Conservation (phyloP, 2,888 invertebrate genomes). For the Polydrusus cervinus region DNA sequence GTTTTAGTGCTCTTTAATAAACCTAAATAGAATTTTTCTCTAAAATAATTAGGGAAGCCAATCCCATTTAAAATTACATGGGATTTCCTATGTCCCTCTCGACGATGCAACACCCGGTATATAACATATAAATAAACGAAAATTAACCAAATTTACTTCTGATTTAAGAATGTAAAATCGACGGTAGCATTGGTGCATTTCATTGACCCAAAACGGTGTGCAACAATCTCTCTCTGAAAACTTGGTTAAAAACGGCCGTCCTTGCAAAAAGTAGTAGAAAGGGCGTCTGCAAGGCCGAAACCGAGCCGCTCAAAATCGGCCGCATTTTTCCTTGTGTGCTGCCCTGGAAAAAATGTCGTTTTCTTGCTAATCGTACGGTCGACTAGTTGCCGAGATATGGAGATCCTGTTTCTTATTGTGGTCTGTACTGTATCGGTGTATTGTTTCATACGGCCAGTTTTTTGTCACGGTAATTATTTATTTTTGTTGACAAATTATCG, state of each 20-base stretch:
- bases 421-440: constrained; percentile 2
- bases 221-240: constrained; percentile 28
- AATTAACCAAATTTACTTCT: no score
- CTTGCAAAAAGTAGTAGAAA: constrained; percentile 25
- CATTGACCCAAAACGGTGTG: constrained; percentile 25
- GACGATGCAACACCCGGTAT: no score
- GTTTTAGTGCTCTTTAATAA: no score
- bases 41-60: no score
- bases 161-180: background rate
- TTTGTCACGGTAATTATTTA: background rate
- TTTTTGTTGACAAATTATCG: no score
- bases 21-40: no score
- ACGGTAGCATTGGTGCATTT: constrained; percentile 15
- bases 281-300: constrained; percentile 18
- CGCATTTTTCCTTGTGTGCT: constrained; percentile 22
- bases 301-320: constrained; percentile 18
- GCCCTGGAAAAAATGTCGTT: constrained; percentile 16
- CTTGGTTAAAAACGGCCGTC: constrained; percentile 21
- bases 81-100: no score
- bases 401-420: constrained; percentile 20
- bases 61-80: no score
- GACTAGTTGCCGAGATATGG: constrained; percentile 1
- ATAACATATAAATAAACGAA: no score
- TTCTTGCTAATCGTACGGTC: constrained; percentile 11
- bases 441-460: constrained; percentile 9